phyloP scores from a whole-genome alignment of 2,888 invertebrate genomes.

The Petrophora chlorosata region DNA sequence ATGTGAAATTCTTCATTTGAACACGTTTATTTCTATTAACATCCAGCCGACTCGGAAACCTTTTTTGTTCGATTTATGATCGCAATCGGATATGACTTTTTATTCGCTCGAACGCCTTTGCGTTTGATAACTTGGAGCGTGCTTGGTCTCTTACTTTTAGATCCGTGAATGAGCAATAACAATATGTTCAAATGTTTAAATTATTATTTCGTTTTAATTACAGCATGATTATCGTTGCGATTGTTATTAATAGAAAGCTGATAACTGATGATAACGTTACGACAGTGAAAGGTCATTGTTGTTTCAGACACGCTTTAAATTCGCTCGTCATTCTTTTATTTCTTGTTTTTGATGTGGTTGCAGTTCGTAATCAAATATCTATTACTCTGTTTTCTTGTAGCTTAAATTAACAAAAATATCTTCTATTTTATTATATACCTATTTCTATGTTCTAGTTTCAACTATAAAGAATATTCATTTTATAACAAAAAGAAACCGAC shows the following conservation, averaged over 20 bases:
- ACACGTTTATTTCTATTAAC: conserved; percentile 41
- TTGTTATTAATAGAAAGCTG: conserved; percentile 29
- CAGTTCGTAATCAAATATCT: background rate
- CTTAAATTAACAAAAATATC: too few relatives aligned
- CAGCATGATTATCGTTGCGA: conserved; percentile 18
- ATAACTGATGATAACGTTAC: conserved; percentile 28
- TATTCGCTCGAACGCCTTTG: conserved; percentile 22
- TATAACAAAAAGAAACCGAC: too few relatives aligned
- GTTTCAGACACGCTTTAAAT: conserved; percentile 18
- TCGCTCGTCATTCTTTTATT: conserved; percentile 16
- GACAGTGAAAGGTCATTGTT: conserved; percentile 29
- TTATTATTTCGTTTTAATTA: conserved; percentile 24
- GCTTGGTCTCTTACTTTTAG: conserved; percentile 2
- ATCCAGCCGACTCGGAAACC: conserved; percentile 1
- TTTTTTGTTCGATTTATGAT: conserved; percentile 30
- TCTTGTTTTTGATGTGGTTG: conserved; percentile 4
- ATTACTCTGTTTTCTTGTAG: too few relatives aligned
- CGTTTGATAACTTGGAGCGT: conserved; percentile 12
- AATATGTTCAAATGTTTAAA: conserved; percentile 13
- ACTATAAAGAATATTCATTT: too few relatives aligned
- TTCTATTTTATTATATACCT: too few relatives aligned
- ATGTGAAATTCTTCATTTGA: conserved; percentile 46
- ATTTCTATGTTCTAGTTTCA: too few relatives aligned
- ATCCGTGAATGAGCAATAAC: conserved; percentile 18
- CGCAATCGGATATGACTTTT: conserved; percentile 35